Percentiles rank a stretch among this genome's conserved stretches.
Evolutionary conservation across 2,797 vertebrate genomes (phyloP).

Genomic region (Rhabdomys pumilio): DNA sequence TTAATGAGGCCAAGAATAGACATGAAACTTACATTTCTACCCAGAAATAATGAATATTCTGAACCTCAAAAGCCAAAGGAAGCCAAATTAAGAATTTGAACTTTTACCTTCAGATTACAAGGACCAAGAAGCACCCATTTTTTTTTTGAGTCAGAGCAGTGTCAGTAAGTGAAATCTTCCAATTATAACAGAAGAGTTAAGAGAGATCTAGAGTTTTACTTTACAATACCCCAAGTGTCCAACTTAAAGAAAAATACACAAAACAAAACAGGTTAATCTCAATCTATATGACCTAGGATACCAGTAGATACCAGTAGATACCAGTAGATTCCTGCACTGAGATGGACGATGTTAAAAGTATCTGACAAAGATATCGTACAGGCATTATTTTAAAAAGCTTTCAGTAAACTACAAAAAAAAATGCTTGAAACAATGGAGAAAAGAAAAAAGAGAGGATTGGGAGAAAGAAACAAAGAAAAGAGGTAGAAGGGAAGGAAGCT

Average conservation of each 20-base stretch:
- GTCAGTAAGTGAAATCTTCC: background rate
- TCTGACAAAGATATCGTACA: background rate
- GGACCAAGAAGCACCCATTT: background rate
- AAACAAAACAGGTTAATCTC: background rate
- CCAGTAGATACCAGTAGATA: background rate
- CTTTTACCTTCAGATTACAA: background rate
- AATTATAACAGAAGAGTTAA: background rate
- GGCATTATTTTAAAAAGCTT: background rate
- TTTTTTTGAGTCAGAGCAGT: background rate
- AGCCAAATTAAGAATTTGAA: background rate
- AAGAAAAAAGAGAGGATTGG: background rate
- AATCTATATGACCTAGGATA: background rate
- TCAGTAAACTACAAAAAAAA: background rate
- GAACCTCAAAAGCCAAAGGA: fast-evolving
- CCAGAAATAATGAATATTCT: background rate
- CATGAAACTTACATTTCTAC: background rate
- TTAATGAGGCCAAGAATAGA: background rate
- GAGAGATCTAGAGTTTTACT: background rate
- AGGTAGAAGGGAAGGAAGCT: background rate
- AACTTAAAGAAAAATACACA: background rate
- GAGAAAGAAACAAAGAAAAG: background rate
- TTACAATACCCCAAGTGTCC: background rate
- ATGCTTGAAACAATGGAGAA: background rate
- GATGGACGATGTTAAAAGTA: background rate
- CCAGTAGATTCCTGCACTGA: background rate